Conservation (phyloP, 1,140 invertebrate genomes). For the Camponotus pennsylvanicus region DNA sequence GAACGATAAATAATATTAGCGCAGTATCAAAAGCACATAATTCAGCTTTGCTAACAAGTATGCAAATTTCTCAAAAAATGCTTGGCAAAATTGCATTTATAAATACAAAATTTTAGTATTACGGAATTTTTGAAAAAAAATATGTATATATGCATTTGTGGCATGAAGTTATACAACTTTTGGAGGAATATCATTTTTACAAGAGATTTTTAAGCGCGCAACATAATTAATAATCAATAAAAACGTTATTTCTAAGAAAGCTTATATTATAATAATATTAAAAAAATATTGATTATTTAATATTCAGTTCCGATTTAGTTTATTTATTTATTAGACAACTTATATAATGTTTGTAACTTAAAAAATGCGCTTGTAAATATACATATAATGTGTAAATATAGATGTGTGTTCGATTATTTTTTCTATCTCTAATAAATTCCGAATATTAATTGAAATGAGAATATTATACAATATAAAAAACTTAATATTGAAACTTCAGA, state of each 20-base stretch:
- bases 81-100: neutral
- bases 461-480: neutral
- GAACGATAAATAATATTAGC: constrained; percentile 17
- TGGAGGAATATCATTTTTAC: neutral
- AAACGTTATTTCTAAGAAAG: neutral
- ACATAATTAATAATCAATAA: constrained; percentile 5
- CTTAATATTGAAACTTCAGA: neutral
- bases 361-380: neutral
- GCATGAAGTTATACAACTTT: neutral
- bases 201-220: neutral
- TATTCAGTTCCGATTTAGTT: neutral
- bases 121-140: constrained; percentile 10
- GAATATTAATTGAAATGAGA: neutral
- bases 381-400: neutral
- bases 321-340: neutral
- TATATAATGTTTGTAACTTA: neutral
- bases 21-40: neutral
- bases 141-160: neutral
- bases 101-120: constrained; percentile 2
- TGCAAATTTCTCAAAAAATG: constrained; percentile 9
- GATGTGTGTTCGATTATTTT: neutral
- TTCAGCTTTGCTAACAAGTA: constrained; percentile 4
- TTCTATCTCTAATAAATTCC: neutral
- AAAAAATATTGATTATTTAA: constrained; percentile 15
- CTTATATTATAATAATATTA: neutral